phyloP scores from a whole-genome alignment of 2,797 vertebrate species.

The Periparus ater region DNA sequence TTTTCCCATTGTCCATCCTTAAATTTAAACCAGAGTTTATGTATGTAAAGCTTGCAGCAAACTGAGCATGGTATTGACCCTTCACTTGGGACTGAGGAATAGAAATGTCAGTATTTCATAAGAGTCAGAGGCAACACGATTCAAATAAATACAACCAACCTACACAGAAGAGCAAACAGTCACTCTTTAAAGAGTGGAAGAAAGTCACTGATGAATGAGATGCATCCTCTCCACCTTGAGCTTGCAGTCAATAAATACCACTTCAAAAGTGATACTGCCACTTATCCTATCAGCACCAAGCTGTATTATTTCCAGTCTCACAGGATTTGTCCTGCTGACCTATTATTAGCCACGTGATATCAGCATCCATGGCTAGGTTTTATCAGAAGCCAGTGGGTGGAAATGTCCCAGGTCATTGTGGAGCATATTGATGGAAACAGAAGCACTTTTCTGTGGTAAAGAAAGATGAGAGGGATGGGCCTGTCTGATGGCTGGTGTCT shows the following conservation, averaged over 20 bases:
- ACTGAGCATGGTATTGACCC: neutral
- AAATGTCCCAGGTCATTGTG: neutral
- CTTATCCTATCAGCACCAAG: neutral
- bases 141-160: neutral
- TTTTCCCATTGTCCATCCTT: neutral
- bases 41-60: neutral
- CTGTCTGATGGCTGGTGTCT: neutral
- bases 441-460: neutral
- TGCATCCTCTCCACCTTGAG: neutral
- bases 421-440: neutral
- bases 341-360: neutral
- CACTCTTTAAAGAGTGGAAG: neutral
- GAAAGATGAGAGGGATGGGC: neutral
- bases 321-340: neutral
- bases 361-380: neutral
- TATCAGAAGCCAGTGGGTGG: neutral
- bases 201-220: neutral
- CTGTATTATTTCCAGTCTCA: neutral
- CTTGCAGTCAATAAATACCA: neutral
- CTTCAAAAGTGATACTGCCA: neutral
- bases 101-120: neutral
- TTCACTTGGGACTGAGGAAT: neutral
- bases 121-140: neutral
- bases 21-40: neutral
- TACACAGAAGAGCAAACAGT: neutral